Conservation (phyloP, 2,797 vertebrate species). For the Cirrhinus molitorella region DNA sequence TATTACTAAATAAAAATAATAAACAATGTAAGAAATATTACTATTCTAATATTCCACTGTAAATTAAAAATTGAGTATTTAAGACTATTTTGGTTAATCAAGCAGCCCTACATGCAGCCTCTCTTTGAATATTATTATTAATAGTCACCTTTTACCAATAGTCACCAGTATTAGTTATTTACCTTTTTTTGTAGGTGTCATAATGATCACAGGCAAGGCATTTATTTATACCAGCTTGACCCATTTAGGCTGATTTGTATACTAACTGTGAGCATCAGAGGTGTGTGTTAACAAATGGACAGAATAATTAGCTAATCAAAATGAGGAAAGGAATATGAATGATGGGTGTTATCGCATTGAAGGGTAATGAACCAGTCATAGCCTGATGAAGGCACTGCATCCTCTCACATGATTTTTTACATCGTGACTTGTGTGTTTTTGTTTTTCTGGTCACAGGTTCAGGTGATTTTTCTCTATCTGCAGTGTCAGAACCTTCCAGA, state of each 20-base stretch:
- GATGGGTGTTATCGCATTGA: not conserved
- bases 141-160: not conserved
- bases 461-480: constrained; percentile 78
- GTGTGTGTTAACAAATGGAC: not conserved
- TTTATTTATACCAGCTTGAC: not conserved
- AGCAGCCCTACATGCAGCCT: no score
- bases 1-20: no score
- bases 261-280: not conserved
- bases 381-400: not conserved
- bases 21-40: no score
- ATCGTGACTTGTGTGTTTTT: not conserved
- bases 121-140: not conserved
- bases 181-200: not conserved
- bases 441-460: constrained; percentile 70
- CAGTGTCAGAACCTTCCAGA: constrained; percentile 75
- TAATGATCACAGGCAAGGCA: not conserved
- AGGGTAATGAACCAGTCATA: not conserved
- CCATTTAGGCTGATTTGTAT: not conserved
- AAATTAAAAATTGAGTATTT: no score
- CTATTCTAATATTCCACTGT: no score
- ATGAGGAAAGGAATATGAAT: not conserved
- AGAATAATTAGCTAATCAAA: not conserved
- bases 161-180: not conserved
- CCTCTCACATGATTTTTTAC: not conserved
- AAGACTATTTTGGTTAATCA: no score